Percentiles rank a stretch among this genome's conserved stretches.
Conservation (phyloP, 2,113 vertebrate species). For the Lontra canadensis region DNA sequence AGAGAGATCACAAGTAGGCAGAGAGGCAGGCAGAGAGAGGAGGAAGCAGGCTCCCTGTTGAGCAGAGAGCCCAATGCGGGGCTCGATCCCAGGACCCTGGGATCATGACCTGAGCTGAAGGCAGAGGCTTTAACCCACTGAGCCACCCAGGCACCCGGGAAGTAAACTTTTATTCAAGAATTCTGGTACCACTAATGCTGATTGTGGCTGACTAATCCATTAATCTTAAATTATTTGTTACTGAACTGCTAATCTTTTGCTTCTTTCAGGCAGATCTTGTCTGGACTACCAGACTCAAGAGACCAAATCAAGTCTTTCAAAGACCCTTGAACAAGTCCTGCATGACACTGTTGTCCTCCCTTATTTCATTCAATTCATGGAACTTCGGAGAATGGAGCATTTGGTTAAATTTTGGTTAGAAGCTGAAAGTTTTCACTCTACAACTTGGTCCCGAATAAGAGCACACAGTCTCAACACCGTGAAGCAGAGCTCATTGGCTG, state of each 20-base stretch:
- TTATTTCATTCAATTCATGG: constrained; percentile 96
- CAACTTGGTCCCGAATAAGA: constrained; percentile 95
- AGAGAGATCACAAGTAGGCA: too few species aligned
- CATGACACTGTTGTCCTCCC: constrained; percentile 92
- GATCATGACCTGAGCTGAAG: too few species aligned
- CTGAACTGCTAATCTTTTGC: constrained; percentile 46
- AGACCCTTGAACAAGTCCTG: constrained; percentile 96
- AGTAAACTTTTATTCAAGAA: background rate
- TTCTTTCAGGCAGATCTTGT: constrained; percentile 93
- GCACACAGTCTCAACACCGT: constrained; percentile 97
- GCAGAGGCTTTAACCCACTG: too few species aligned
- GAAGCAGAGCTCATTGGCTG: constrained; percentile 96
- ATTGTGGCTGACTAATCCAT: background rate
- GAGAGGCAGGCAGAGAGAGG: too few species aligned
- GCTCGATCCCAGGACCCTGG: too few species aligned
- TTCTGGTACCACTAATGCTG: background rate
- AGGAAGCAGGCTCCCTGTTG: too few species aligned
- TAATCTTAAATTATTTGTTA: constrained; percentile 44
- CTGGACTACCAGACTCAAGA: constrained; percentile 96
- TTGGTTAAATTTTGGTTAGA: constrained; percentile 97
- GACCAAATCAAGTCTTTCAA: constrained; percentile 96
- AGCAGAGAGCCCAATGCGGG: too few species aligned
- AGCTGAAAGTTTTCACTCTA: constrained; percentile 95
- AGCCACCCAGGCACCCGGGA: background rate
- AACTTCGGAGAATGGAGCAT: constrained; percentile 92